Evolutionary conservation across 2,797 vertebrate genomes (phyloP), one percentile per base, ranked within the genome.

Genomic region (Mus caroli): DNA sequence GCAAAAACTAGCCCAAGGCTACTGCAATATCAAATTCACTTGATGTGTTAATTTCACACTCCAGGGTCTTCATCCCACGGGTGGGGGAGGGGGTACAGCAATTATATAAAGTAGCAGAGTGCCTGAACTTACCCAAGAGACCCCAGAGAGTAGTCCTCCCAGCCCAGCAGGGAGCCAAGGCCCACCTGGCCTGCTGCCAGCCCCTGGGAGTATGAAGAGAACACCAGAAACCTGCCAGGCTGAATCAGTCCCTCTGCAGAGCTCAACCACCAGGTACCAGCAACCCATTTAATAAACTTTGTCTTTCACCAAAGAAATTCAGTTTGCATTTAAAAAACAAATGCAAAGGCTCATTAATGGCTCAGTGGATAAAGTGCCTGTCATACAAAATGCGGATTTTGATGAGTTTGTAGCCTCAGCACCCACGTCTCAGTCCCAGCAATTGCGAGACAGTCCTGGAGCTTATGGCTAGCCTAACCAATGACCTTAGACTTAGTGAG

Each of bases 41-140:
- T 90, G 88, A 95, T 97, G 96, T 95, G 95, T 95, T 96, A 88
- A 97, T 97, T 96, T 97, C 95, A 90, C 90, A 93, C 92, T 90
- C 92, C 62, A 12, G 79, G 62, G 95, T 96, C 92, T n/a, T 94
- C 78, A 56, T 56, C 40, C 83, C 93, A 87, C 79, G 54, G 22
- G 76, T 14, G n/a, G 73, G 67, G 50, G 50, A 40, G 8, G 50
- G 85, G 62, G 12, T 3, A 10, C 62, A 58, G 37, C 28, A 88
- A 94, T 86, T 91, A 85, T 58, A 58, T 19, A 69, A 92, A 95
- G 60, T 19, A 88, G 80, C 67, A 92, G 58, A 89, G 52, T 1
- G 31, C 62, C 90, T 87, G 87, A 37, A 83, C 92, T 92, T 89
- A 77, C 62, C 58, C 50, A 75, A 54, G 71, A 7, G 82, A 75